Conservation (phyloP, 2,797 vertebrate genomes). For the Uromys caudimaculatus region DNA sequence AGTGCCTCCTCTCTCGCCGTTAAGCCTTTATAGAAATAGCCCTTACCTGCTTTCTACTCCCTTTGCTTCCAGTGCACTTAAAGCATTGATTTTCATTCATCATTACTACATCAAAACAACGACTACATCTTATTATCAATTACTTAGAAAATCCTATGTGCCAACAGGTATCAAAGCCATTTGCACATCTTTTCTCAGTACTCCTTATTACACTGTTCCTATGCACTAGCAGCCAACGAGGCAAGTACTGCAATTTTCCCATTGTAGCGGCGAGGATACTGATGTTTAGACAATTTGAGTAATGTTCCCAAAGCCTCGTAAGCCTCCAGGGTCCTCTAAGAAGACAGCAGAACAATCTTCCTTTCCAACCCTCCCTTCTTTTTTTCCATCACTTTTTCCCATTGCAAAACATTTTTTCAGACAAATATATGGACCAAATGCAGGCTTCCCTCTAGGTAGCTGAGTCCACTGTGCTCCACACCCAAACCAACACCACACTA, state of each 20-base stretch:
- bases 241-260: neutral
- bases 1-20: neutral
- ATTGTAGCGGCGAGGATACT: neutral
- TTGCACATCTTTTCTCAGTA: neutral
- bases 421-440: neutral
- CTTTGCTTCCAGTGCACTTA: conserved; percentile 39
- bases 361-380: neutral
- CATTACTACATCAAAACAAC: neutral
- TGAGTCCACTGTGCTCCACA: neutral
- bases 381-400: neutral
- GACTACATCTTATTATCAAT: conserved; percentile 6
- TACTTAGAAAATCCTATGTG: neutral
- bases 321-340: conserved; percentile 23
- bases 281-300: conserved; percentile 31
- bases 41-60: neutral
- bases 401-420: neutral
- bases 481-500: neutral
- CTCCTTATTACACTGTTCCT: neutral
- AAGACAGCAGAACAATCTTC: conserved; percentile 30
- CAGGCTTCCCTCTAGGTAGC: neutral
- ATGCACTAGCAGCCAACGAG: neutral
- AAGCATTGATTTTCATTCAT: conserved; percentile 54
- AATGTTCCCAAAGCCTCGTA: neutral
- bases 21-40: neutral
- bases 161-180: neutral